These are phyloP conservation scores for Microctenopoma stevenorrisi DNA, from an alignment of 2,797 vertebrate species.

Conservation along the genomic window DNA sequence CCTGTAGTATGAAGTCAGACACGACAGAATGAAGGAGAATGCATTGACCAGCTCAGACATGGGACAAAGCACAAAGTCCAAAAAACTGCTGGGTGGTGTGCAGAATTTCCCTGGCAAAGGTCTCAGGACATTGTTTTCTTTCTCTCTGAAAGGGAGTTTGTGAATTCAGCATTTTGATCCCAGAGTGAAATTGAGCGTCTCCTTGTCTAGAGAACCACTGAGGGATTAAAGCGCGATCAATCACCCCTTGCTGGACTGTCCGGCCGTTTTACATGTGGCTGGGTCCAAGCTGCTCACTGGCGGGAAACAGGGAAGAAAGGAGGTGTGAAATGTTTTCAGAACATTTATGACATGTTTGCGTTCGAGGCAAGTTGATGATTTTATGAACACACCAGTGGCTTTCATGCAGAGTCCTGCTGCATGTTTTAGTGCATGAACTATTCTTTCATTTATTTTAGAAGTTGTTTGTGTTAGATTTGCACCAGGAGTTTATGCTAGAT, in stretches of 20 bases:
- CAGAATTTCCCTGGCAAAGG: slow-evolving; percentile 43
- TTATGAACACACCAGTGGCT: slow-evolving; percentile 48
- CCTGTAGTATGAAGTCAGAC: slow-evolving; percentile 1
- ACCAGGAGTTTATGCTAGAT: slow-evolving; percentile 2
- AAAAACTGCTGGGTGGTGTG: slow-evolving; percentile 26
- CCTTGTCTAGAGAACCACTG: slow-evolving; percentile 71
- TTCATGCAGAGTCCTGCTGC: slow-evolving; percentile 27
- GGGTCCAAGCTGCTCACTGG: slow-evolving; percentile 43
- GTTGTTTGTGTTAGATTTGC: neutral
- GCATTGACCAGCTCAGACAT: slow-evolving; percentile 28
- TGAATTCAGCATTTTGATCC: slow-evolving; percentile 80
- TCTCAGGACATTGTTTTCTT: slow-evolving; percentile 43
- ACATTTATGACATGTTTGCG: slow-evolving; percentile 17
- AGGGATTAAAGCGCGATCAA: slow-evolving; percentile 75
- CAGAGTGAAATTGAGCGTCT: slow-evolving; percentile 76
- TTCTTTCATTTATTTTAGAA: slow-evolving; percentile 8
- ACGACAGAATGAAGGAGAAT: slow-evolving; percentile 1
- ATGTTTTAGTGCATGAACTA: slow-evolving; percentile 17
- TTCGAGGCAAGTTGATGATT: slow-evolving; percentile 50
- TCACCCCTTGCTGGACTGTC: slow-evolving; percentile 72
- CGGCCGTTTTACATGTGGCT: slow-evolving; percentile 69
- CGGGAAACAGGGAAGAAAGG: slow-evolving; percentile 31
- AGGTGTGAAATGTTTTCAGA: slow-evolving; percentile 51
- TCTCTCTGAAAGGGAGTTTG: slow-evolving; percentile 55
- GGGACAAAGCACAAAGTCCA: slow-evolving; percentile 37